Conservation (phyloP, 2,113 vertebrate genomes). For the Mobula hypostoma region DNA sequence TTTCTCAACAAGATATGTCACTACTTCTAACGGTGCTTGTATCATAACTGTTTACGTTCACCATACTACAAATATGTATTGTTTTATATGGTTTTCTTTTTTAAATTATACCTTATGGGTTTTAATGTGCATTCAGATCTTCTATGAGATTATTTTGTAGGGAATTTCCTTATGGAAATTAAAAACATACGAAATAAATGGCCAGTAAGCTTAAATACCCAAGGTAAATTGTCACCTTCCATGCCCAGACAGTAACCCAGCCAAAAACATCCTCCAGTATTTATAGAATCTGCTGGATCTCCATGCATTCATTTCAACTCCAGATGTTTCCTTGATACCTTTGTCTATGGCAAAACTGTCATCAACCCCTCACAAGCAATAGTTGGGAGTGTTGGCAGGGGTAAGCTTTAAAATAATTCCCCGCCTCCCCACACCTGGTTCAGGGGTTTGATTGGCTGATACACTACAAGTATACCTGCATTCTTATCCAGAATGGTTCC, state of each 20-base stretch:
- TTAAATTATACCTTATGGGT: background rate
- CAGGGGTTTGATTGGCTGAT: background rate
- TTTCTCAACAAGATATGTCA: slow-evolving; percentile 6
- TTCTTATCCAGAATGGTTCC: too few relatives aligned
- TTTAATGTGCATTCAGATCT: background rate
- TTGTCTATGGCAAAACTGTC: background rate
- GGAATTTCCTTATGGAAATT: background rate
- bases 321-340: background rate
- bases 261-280: background rate
- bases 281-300: background rate
- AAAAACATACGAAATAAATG: background rate
- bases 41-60: background rate
- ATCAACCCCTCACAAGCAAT: background rate
- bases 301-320: background rate
- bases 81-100: slow-evolving; percentile 5
- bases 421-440: too few relatives aligned
- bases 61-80: background rate
- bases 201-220: background rate
- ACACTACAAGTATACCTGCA: too few relatives aligned
- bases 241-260: background rate
- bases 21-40: background rate
- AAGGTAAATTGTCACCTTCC: too few relatives aligned
- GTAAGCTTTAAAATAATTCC: background rate
- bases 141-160: background rate
- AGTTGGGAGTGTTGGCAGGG: background rate